Evolutionary conservation across 2,797 vertebrate species (phyloP).

Genomic region (Heliangelus exortis): DNA sequence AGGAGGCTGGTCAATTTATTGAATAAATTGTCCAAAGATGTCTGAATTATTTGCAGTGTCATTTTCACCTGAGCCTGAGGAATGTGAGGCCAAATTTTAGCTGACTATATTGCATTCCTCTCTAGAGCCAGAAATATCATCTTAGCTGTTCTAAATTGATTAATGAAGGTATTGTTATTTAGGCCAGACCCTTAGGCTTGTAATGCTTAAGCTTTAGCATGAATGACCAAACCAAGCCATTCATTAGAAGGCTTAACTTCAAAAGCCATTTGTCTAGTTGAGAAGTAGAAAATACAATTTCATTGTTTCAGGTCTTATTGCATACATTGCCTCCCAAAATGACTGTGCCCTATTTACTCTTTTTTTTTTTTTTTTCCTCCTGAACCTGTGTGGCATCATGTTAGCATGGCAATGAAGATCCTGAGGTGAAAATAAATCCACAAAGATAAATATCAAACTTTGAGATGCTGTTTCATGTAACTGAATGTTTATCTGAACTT

Average conservation of each 20-base stretch:
- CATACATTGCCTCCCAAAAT: not conserved
- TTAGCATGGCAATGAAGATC: constrained; percentile 31
- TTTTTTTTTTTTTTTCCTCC: no score
- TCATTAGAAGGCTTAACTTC: constrained; percentile 9
- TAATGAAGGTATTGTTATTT: constrained; percentile 62
- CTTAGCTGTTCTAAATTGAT: constrained; percentile 50
- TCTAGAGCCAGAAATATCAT: constrained; percentile 44
- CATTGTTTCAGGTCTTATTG: not conserved
- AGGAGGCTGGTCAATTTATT: constrained; percentile 7
- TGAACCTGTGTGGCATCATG: constrained; percentile 21
- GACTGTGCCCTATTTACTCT: not conserved
- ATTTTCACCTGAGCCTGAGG: constrained; percentile 39
- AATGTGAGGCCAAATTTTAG: constrained; percentile 29
- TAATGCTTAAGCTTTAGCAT: constrained; percentile 40
- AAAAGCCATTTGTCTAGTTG: constrained; percentile 48
- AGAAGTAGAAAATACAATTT: constrained; percentile 26
- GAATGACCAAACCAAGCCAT: not conserved
- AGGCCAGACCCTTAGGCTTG: constrained; percentile 41
- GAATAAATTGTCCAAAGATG: constrained; percentile 23
- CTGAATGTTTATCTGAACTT: constrained; percentile 54
- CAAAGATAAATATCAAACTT: constrained; percentile 57
- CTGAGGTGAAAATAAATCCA: constrained; percentile 66
- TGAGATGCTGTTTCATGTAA: constrained; percentile 28
- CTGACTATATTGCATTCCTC: constrained; percentile 31
- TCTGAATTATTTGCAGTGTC: constrained; percentile 35